Evolutionary conservation across 2,888 invertebrate genomes (phyloP).

Genomic region (Drosophila meridiana): DNA sequence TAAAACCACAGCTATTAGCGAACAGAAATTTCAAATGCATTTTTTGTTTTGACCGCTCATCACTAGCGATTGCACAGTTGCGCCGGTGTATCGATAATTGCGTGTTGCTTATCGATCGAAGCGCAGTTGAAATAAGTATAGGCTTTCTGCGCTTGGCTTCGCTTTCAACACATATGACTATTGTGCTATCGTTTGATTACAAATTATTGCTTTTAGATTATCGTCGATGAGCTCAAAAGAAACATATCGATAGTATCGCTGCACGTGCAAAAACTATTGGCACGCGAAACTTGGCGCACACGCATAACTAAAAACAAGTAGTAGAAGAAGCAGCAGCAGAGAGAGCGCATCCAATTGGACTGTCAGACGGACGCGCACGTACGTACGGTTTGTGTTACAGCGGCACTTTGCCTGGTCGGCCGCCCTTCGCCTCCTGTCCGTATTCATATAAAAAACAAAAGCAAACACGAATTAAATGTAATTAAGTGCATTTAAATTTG

Average conservation of each 20-base stretch:
- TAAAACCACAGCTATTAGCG: conserved; percentile 21
- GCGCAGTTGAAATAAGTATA: neutral
- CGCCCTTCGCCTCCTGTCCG: conserved; percentile 8
- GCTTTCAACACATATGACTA: conserved; percentile 5
- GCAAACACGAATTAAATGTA: conserved; percentile 63
- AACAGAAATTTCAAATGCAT: conserved; percentile 5
- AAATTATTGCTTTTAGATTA: conserved; percentile 26
- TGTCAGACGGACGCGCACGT: conserved; percentile 63
- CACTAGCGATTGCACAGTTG: conserved; percentile 47
- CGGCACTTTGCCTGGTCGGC: conserved; percentile 48
- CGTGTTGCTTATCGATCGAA: conserved; percentile 36
- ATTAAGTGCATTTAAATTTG: conserved; percentile 73
- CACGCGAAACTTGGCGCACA: conserved; percentile 61
- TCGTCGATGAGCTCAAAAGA: conserved; percentile 26
- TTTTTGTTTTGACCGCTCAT: conserved; percentile 61
- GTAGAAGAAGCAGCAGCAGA: conserved; percentile 38
- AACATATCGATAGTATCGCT: conserved; percentile 59
- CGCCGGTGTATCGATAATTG: conserved; percentile 56
- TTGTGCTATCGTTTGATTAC: conserved; percentile 23
- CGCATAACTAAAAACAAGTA: conserved; percentile 57
- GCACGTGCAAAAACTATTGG: conserved; percentile 59
- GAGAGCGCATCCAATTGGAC: conserved; percentile 62
- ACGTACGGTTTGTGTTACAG: conserved; percentile 61
- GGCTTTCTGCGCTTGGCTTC: conserved; percentile 2
- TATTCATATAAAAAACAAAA: conserved; percentile 44